Base-by-base conservation (phyloP, 2,888 invertebrate species). In the Tigriopus californicus region DNA sequence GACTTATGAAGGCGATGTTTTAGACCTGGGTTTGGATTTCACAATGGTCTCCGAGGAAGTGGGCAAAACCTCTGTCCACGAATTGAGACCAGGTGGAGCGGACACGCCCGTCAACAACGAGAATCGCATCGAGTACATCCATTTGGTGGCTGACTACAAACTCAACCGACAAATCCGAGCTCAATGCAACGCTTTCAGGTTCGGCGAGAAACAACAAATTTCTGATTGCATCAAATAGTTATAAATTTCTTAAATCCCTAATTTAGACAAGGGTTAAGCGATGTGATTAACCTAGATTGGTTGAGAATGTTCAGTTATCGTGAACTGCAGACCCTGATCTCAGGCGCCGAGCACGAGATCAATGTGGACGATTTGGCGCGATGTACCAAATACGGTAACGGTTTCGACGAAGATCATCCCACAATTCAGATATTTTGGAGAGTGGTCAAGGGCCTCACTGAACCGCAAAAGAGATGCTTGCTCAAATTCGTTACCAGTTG, bases 401-500 rank as follows among this genome's bases (percentile, higher is more conserved):
- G 66, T 64, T 64, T 61, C 62, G 61, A 70, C 71, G 67, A 69
- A 66, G 62, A 72, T 70, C 53, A 74, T 74, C 55, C 41, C 65
- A 62, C 66, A 65, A 89, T 95, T 62, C 69, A 78, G 62, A 76
- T 79, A 60, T 97, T 97, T 73, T 97, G 97, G 97, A 79, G 80
- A 65, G 87, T 89, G 44, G 78, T 95, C 10, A 77, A 80, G 60
- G 77, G 78, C 51, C 90, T 97, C 70, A 81, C 80, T 57, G 89
- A 90, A 70, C 75, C 78, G 58, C 87, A 92, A 71, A 81, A 84
- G 62, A 77, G 91, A 61, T 85, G 87, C 68, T 74, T 98, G 58
- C 76, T 98, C 10, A 94, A 94, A 73, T 99, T 99, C 74, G 95
- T 97, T 47, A 99, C 98, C 1, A 92, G 94, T 69, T 97, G 97